phyloP scores from a whole-genome alignment of 2,888 invertebrate genomes.

The Bimastos eiseni region DNA sequence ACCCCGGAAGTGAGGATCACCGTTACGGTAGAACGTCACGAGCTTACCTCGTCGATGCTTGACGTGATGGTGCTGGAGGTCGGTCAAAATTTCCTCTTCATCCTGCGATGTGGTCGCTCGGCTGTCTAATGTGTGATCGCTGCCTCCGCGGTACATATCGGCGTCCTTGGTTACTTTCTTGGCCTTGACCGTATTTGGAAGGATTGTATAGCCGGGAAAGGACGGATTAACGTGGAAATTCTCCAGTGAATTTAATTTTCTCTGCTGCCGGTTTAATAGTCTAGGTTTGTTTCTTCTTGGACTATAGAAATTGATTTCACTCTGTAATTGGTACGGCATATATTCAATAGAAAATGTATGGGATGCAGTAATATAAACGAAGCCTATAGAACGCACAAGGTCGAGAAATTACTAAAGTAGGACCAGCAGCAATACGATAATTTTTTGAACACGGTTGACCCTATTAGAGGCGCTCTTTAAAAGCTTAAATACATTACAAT shows the following conservation, averaged over 20 bases:
- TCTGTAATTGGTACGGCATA: neutral
- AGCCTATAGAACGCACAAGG: neutral
- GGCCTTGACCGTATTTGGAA: neutral
- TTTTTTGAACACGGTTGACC: too few relatives aligned
- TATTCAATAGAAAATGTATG: neutral
- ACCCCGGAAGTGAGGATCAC: constrained; percentile 87
- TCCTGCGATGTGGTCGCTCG: neutral
- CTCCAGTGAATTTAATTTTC: neutral
- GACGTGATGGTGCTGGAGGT: neutral
- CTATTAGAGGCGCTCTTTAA: too few relatives aligned
- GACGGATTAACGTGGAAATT: neutral
- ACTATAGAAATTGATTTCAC: neutral
- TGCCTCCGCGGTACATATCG: neutral
- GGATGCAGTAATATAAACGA: neutral
- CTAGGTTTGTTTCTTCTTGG: neutral
- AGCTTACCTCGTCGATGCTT: constrained; percentile 55
- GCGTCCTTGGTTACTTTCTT: neutral
- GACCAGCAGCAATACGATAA: too few relatives aligned
- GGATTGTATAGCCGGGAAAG: neutral
- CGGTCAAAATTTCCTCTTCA: neutral
- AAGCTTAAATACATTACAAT: too few relatives aligned
- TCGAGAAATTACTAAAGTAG: too few relatives aligned
- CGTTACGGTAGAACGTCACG: constrained; percentile 89
- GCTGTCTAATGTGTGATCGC: neutral
- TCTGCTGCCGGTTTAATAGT: neutral